These are phyloP conservation scores for Liparis tanakae DNA, from an alignment of 2,797 vertebrate genomes.

Conservation along the genomic window DNA sequence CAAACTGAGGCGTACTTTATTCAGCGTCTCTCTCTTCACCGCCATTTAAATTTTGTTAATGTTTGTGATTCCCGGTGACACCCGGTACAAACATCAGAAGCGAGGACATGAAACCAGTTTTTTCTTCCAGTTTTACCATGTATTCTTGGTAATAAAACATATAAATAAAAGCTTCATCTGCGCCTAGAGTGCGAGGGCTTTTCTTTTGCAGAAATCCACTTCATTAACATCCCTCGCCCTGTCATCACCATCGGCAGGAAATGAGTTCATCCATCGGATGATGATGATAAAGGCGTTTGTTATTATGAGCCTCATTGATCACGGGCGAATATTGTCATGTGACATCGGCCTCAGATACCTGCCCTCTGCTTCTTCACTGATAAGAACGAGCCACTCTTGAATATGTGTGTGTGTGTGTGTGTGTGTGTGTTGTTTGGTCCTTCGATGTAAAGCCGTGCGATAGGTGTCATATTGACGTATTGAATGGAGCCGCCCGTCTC, in stretches of 20 bases:
- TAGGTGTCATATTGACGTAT: conserved; percentile 63
- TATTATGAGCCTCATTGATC: conserved; percentile 59
- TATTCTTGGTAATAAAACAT: neutral
- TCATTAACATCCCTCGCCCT: conserved; percentile 41
- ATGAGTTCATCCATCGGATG: conserved; percentile 32
- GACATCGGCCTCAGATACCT: conserved; percentile 52
- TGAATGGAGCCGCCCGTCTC: conserved; percentile 46
- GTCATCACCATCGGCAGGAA: conserved; percentile 44
- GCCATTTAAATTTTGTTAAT: neutral
- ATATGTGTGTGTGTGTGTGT: neutral
- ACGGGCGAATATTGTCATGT: conserved; percentile 50
- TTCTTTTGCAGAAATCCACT: conserved; percentile 8
- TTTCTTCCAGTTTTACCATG: neutral
- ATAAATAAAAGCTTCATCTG: neutral
- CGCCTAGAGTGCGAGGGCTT: neutral
- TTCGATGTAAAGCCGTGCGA: conserved; percentile 39
- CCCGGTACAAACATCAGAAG: neutral
- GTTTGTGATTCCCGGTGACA: neutral
- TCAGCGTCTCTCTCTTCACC: neutral
- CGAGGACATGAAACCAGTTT: neutral
- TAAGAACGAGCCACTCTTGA: conserved; percentile 49
- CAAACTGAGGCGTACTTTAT: neutral
- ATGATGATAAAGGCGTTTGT: conserved; percentile 37
- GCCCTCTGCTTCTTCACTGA: conserved; percentile 67
- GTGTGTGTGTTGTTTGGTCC: neutral